Conservation (phyloP, 2,797 vertebrate species). For the Rhincodon typus region DNA sequence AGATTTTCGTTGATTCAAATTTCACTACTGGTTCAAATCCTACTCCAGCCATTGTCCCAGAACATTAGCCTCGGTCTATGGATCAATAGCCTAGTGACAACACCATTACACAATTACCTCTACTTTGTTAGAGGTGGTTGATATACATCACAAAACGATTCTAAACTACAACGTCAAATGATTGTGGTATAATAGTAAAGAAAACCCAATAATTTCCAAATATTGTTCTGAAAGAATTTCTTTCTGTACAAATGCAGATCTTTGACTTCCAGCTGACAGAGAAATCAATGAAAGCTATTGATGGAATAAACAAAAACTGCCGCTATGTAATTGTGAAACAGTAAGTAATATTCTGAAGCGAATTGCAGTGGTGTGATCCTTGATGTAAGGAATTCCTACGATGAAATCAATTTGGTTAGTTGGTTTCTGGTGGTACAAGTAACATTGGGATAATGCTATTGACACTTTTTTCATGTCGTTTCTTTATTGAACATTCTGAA, state of each 20-base stretch:
- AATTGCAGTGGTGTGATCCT: neutral
- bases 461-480: neutral
- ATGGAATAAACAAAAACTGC: slow-evolving; percentile 75
- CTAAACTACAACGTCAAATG: neutral
- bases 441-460: neutral
- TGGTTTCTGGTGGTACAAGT: neutral
- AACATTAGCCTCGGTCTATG: too few relatives aligned
- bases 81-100: too few relatives aligned
- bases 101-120: too few relatives aligned
- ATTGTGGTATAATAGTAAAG: neutral
- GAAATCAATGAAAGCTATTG: slow-evolving; percentile 77
- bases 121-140: neutral
- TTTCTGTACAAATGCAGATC: slow-evolving; percentile 58
- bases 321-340: slow-evolving; percentile 64
- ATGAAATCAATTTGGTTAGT: neutral
- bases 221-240: neutral
- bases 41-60: too few relatives aligned
- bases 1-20: too few relatives aligned
- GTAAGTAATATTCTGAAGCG: neutral
- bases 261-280: slow-evolving; percentile 87
- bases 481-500: neutral
- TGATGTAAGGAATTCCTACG: neutral
- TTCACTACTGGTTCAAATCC: too few relatives aligned
- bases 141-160: neutral
- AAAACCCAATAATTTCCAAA: neutral